A percentile compares a stretch with the other conserved stretches of the same genome.
These are phyloP conservation scores for Drosophila pseudotalamancana DNA, from an alignment of 2,888 invertebrate genomes.

Conservation along the genomic window DNA sequence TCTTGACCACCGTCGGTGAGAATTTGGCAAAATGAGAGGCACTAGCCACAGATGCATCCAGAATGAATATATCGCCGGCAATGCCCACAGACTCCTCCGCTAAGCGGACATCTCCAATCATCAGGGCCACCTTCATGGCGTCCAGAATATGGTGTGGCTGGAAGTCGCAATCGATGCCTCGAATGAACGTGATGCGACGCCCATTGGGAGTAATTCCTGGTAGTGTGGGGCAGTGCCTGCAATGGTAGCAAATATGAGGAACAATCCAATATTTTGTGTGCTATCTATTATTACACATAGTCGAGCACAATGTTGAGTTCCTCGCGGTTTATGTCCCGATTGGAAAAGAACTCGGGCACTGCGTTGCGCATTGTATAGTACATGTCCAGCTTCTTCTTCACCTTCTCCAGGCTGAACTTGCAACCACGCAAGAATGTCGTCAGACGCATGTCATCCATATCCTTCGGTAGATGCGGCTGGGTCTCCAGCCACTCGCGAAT, in stretches of 20 bases:
- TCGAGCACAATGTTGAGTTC: slow-evolving; percentile 89
- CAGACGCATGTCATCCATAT: slow-evolving; percentile 90
- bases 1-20: slow-evolving; percentile 92
- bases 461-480: slow-evolving; percentile 88
- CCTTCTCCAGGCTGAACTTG: slow-evolving; percentile 94
- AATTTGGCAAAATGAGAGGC: slow-evolving; percentile 93
- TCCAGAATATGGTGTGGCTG: slow-evolving; percentile 90
- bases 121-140: slow-evolving; percentile 92
- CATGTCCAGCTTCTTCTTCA: slow-evolving; percentile 94
- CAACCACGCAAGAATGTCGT: slow-evolving; percentile 93
- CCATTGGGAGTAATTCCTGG: slow-evolving; percentile 93
- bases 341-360: slow-evolving; percentile 92
- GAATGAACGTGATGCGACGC: slow-evolving; percentile 90
- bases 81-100: slow-evolving; percentile 92
- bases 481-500: slow-evolving; percentile 89
- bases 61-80: slow-evolving; percentile 92
- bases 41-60: slow-evolving; percentile 92
- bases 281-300: slow-evolving; percentile 87
- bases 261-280: background rate
- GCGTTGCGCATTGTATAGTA: slow-evolving; percentile 94
- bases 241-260: background rate
- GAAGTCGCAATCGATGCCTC: slow-evolving; percentile 89
- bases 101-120: slow-evolving; percentile 93
- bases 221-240: slow-evolving; percentile 90
- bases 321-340: slow-evolving; percentile 90